phyloP scores from a whole-genome alignment of 2,113 vertebrate genomes.

The Melanostigma gelatinosum region DNA sequence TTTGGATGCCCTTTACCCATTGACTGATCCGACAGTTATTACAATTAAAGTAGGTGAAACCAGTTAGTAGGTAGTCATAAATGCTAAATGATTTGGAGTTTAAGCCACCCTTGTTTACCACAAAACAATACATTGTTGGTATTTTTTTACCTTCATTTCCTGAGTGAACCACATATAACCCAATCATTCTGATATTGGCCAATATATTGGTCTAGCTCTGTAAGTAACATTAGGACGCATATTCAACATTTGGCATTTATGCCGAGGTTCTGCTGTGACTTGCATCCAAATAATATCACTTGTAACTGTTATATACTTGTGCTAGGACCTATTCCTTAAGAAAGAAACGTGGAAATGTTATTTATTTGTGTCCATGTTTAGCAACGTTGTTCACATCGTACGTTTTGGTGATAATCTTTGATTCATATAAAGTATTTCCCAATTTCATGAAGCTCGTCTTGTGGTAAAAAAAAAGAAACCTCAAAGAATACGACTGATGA shows the following conservation, averaged over 20 bases:
- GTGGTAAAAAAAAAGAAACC: too few species aligned
- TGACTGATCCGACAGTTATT: constrained; percentile 4
- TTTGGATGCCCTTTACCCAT: not conserved
- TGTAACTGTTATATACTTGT: too few species aligned
- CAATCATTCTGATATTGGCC: not conserved
- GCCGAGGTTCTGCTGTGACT: not conserved
- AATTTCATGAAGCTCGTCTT: not conserved
- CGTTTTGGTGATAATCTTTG: not conserved
- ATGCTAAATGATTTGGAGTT: not conserved
- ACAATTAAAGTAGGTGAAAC: not conserved
- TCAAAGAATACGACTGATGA: not conserved
- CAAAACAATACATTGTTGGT: not conserved
- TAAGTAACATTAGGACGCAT: not conserved
- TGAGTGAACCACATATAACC: too few species aligned
- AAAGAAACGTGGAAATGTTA: too few species aligned
- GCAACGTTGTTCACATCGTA: not conserved
- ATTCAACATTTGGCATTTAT: not conserved
- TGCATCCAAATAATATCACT: too few species aligned
- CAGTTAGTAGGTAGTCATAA: not conserved
- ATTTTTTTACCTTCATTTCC: not conserved
- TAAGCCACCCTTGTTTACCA: not conserved
- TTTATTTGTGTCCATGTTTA: not conserved
- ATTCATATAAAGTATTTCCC: not conserved
- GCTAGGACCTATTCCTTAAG: too few species aligned
- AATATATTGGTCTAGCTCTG: not conserved